phyloP scores from a whole-genome alignment of 2,797 vertebrate genomes.

The Microctenopoma stevenorrisi region DNA sequence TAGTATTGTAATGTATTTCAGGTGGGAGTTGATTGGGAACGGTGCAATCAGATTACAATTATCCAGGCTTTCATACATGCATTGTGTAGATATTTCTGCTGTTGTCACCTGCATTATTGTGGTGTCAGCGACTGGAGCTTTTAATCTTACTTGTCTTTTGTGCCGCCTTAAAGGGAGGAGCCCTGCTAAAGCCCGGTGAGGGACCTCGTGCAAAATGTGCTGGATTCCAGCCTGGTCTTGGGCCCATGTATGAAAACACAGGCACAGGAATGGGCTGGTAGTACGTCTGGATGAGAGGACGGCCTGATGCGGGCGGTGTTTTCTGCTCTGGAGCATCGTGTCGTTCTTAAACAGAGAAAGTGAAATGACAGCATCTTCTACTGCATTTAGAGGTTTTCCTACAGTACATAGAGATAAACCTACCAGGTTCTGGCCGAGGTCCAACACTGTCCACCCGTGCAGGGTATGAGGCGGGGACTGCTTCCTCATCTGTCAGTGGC shows the following conservation, averaged over 20 bases:
- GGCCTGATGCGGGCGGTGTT: neutral
- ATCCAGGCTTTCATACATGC: neutral
- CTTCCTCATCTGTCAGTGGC: constrained; percentile 9
- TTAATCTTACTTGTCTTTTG: constrained; percentile 25
- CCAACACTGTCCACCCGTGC: neutral
- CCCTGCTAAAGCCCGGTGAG: neutral
- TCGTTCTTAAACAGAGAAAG: neutral
- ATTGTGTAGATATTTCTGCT: neutral
- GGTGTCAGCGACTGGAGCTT: neutral
- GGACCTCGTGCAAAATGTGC: neutral
- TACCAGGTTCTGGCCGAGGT: constrained; percentile 2
- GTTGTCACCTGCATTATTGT: no score
- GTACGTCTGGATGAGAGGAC: neutral
- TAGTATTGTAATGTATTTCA: neutral
- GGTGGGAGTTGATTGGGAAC: neutral
- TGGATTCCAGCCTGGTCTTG: neutral
- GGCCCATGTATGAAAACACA: neutral
- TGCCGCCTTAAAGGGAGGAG: neutral
- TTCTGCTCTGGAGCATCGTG: constrained; percentile 2
- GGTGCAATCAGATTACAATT: neutral
- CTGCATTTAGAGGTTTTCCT: neutral
- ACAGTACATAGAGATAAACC: neutral
- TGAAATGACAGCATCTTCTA: neutral
- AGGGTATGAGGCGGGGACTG: neutral
- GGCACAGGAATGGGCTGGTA: constrained; percentile 10